Evolutionary conservation across 2,888 invertebrate species (phyloP).

Genomic region (Stenodera caucasica): DNA sequence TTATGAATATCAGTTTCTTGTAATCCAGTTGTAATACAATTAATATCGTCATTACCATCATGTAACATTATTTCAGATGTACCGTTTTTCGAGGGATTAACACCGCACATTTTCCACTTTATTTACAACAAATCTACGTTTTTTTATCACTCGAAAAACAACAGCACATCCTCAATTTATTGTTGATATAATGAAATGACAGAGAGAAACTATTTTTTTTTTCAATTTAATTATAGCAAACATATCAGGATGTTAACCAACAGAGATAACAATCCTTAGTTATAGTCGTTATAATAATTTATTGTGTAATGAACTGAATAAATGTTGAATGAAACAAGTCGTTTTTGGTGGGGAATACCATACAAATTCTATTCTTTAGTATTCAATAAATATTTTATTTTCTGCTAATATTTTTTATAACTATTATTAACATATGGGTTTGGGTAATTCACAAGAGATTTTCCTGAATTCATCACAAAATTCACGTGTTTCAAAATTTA

Average conservation of each 20-base stretch:
- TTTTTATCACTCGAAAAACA: too few relatives aligned
- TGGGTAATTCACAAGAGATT: too few relatives aligned
- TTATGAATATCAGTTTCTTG: conserved; percentile 9
- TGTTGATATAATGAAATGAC: too few relatives aligned
- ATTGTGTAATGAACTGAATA: not conserved
- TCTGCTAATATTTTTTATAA: too few relatives aligned
- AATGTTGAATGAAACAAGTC: not conserved
- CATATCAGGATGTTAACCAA: not conserved
- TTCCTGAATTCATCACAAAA: too few relatives aligned
- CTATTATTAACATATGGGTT: too few relatives aligned
- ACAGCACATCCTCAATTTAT: not conserved
- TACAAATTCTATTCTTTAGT: too few relatives aligned
- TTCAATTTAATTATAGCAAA: not conserved
- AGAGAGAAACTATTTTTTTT: not conserved
- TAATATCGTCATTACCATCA: conserved; percentile 11
- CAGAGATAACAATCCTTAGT: not conserved
- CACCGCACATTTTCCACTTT: not conserved
- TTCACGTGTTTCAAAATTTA: too few relatives aligned
- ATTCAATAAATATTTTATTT: too few relatives aligned
- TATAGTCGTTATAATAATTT: not conserved
- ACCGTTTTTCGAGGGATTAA: not conserved
- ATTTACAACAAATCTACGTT: too few relatives aligned
- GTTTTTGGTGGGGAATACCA: not conserved
- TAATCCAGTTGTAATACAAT: conserved; percentile 4
- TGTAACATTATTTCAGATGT: conserved; percentile 13